Evolutionary conservation across 2,888 invertebrate species (phyloP).

Genomic region (Tenthredo scrophulariae): DNA sequence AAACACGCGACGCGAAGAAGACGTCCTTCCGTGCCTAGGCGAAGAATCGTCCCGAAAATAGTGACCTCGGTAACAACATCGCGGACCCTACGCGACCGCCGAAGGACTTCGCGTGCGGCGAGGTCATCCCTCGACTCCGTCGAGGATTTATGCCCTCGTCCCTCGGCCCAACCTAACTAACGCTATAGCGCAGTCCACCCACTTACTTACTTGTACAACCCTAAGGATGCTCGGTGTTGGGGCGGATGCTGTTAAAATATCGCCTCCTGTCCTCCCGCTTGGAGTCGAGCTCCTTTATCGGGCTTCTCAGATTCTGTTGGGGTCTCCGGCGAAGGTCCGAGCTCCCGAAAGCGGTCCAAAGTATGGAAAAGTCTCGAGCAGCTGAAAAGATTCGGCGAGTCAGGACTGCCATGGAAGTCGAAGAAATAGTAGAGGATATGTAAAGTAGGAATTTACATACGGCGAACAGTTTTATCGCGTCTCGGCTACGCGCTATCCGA

Average conservation of each 20-base stretch:
- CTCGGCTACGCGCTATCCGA: constrained; percentile 57
- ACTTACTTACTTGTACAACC: constrained; percentile 74
- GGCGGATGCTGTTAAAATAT: constrained; percentile 75
- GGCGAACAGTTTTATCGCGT: constrained; percentile 66
- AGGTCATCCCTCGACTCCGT: constrained; percentile 76
- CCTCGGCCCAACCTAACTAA: constrained; percentile 76
- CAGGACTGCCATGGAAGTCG: not conserved
- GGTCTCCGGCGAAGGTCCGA: constrained; percentile 41
- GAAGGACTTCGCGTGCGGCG: constrained; percentile 73
- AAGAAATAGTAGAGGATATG: constrained; percentile 55
- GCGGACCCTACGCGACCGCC: constrained; percentile 1
- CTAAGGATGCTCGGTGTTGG: constrained; percentile 60
- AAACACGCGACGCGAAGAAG: constrained; percentile 46
- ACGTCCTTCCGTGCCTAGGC: constrained; percentile 28
- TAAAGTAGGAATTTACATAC: constrained; percentile 68
- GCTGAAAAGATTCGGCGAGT: constrained; percentile 7
- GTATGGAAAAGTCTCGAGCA: not conserved
- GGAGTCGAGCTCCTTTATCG: constrained; percentile 57
- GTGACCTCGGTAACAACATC: constrained; percentile 47
- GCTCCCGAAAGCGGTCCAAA: constrained; percentile 4
- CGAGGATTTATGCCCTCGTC: constrained; percentile 77
- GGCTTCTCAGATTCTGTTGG: constrained; percentile 52
- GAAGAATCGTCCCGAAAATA: constrained; percentile 30
- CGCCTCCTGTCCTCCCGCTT: constrained; percentile 66
- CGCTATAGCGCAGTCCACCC: constrained; percentile 69